These are phyloP conservation scores for Therioaphis trifolii DNA, from an alignment of 2,888 invertebrate genomes.

Conservation along the genomic window DNA sequence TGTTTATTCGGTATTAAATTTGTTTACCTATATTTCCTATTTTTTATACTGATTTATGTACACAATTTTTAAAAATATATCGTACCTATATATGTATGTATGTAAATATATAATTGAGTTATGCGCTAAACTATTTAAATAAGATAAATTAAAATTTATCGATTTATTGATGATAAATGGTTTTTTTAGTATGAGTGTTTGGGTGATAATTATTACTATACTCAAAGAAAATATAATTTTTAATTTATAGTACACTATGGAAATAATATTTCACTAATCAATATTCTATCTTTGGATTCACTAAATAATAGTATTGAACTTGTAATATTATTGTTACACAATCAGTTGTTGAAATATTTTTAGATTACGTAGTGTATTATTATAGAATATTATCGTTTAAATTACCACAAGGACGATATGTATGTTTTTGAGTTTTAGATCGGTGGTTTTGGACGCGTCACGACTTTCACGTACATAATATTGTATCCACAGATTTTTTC, in stretches of 20 bases:
- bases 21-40: neutral
- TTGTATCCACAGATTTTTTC: neutral
- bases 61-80: too few relatives aligned
- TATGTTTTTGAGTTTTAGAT: slow-evolving; percentile 28
- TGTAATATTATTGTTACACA: slow-evolving; percentile 25
- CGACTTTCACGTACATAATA: slow-evolving; percentile 48
- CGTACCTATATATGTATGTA: neutral
- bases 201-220: neutral
- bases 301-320: neutral
- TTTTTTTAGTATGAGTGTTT: neutral
- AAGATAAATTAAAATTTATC: neutral
- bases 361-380: neutral
- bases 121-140: neutral
- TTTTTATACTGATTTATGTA: neutral
- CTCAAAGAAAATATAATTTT: slow-evolving; percentile 31
- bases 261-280: neutral
- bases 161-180: slow-evolving; percentile 5
- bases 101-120: neutral
- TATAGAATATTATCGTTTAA: slow-evolving; percentile 48
- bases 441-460: neutral
- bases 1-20: neutral
- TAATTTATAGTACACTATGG: too few relatives aligned
- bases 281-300: slow-evolving; percentile 3
- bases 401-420: slow-evolving; percentile 41
- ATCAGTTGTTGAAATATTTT: slow-evolving; percentile 10